Base-by-base conservation (phyloP, 2,797 vertebrate species). In the Hafferia zeledoni region DNA sequence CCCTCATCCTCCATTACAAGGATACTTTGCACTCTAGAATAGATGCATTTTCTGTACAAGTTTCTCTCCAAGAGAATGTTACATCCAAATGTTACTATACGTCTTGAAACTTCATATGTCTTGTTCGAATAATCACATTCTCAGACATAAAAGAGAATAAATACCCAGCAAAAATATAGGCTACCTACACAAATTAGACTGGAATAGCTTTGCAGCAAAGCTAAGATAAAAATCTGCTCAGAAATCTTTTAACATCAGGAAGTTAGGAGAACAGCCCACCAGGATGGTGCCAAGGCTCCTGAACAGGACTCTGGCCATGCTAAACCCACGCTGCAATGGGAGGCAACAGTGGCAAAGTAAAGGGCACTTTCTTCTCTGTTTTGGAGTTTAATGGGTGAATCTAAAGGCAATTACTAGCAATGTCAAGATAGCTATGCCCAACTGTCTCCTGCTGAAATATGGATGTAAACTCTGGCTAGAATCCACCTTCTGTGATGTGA, bases 191-290 rank as follows among this genome's bases (percentile, higher is more conserved):
- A 70, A 79, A 56, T 52, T 33, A 72, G 47, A 74, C 30, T 53
- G n/a, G 55, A 74, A 85, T 12, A n/a, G 27, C 44, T 83, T 87
- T 49, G 20, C 39, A 77, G 17, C 27, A 87, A 76, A 87, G 81
- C 7, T 56, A 57, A 75, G 41, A 74, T 12, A 83, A 74, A 81
- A 80, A 33, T 41, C 14, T 30, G 25, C 35, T 78, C 13, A 17
- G 52, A 69, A 74, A 60, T 13, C 8, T 56, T 81, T 25, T 33
- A 50, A 68, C 14, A 33, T 10, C 0, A 1, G 9, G 14, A 67
- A 69, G 8, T 33, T 47, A 44, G 23, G 23, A 18, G 10, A 74
- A 52, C 14, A 74, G 30, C 46, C 24, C 24, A 60, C 9, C 35
- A 27, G 33, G 27, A 35, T 0, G 1, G 22, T 35, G 37, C 17